phyloP scores from a whole-genome alignment of 2,113 vertebrate species.

The Poeciliopsis prolifica region DNA sequence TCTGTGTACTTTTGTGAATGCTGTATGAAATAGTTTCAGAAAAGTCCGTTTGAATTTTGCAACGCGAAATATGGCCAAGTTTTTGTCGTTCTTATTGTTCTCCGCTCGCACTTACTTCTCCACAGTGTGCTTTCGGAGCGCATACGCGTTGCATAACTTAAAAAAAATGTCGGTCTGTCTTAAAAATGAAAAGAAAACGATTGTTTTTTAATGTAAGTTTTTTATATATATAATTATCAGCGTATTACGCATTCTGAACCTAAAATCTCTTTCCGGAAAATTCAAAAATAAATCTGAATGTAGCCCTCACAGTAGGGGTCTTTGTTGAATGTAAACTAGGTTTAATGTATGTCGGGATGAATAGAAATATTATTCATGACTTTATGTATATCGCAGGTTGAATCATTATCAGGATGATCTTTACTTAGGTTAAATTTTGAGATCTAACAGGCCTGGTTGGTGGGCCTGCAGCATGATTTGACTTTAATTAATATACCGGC shows the following conservation, averaged over 20 bases:
- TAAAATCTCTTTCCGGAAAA: constrained; percentile 27
- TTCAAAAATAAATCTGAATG: constrained; percentile 49
- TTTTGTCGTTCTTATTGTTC: constrained; percentile 42
- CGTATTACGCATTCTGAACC: constrained; percentile 36
- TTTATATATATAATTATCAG: constrained; percentile 25
- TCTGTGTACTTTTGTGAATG: constrained; percentile 57
- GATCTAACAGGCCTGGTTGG: constrained; percentile 23
- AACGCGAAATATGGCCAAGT: constrained; percentile 58
- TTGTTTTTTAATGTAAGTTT: constrained; percentile 10
- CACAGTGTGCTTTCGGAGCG: constrained; percentile 31
- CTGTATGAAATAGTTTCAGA: constrained; percentile 52
- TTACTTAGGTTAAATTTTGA: constrained; percentile 34
- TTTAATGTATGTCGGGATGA: constrained; percentile 55
- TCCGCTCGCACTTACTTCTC: constrained; percentile 43
- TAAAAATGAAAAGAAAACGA: constrained; percentile 27
- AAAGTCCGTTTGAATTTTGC: constrained; percentile 47
- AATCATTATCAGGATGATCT: constrained; percentile 54
- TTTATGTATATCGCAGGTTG: constrained; percentile 45
- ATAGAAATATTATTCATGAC: constrained; percentile 60
- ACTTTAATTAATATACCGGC: constrained; percentile 53
- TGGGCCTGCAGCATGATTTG: constrained; percentile 46
- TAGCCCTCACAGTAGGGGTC: constrained; percentile 46
- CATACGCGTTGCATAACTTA: constrained; percentile 46
- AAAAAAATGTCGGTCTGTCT: constrained; percentile 41
- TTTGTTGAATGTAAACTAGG: constrained; percentile 72